These are phyloP conservation scores for Noctua pronuba DNA, from an alignment of 2,888 invertebrate species.

Conservation along the genomic window DNA sequence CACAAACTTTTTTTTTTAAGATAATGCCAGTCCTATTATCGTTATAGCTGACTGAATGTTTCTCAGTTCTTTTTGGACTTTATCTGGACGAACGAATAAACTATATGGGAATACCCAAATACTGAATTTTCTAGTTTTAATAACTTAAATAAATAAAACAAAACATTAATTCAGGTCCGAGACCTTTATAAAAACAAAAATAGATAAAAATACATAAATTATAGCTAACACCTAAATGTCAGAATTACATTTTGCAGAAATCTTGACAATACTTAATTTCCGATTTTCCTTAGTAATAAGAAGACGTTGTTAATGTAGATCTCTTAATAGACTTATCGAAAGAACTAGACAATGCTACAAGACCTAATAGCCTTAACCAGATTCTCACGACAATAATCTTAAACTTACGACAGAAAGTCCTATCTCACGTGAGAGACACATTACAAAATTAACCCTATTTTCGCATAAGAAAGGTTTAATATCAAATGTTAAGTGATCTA, in stretches of 20 bases:
- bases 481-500: not conserved
- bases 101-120: too few relatives aligned
- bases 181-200: too few relatives aligned
- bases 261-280: not conserved
- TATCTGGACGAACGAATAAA: too few relatives aligned
- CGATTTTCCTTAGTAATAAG: not conserved
- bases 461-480: not conserved
- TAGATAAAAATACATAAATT: too few relatives aligned
- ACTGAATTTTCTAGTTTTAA: not conserved
- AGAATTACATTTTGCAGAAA: too few relatives aligned
- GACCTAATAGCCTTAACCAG: conserved; percentile 4
- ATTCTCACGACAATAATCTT: conserved; percentile 42
- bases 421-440: conserved; percentile 5
- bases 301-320: not conserved
- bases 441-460: conserved; percentile 3
- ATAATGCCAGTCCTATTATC: too few relatives aligned
- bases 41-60: too few relatives aligned
- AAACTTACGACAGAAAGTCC: not conserved
- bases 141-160: too few relatives aligned
- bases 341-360: conserved; percentile 20
- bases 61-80: too few relatives aligned
- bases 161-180: too few relatives aligned
- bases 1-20: too few relatives aligned
- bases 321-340: not conserved
- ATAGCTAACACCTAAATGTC: too few relatives aligned